Conservation (phyloP, 1,140 invertebrate genomes). For the Mycetomoellerius zeteki region DNA sequence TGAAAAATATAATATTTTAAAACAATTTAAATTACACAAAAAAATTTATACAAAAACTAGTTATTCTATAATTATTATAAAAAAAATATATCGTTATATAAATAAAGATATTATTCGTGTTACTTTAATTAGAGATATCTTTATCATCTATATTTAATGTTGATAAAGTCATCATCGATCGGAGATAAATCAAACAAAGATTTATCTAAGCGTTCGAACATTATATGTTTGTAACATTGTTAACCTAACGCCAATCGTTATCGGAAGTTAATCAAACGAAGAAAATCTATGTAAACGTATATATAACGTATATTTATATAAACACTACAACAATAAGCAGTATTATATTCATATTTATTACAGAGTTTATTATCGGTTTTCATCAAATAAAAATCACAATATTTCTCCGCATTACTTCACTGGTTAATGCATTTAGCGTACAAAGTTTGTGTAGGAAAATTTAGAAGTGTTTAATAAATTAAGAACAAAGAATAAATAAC, state of each 20-base stretch:
- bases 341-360: constrained; percentile 18
- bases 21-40: not conserved
- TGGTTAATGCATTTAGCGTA: not conserved
- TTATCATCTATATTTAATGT: not conserved
- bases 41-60: not conserved
- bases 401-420: not conserved
- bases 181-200: not conserved
- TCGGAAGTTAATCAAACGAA: not conserved
- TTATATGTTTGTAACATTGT: not conserved
- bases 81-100: not conserved
- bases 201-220: not conserved
- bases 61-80: not conserved
- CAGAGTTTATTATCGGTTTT: not conserved
- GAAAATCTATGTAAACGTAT: not conserved
- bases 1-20: not conserved
- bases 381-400: not conserved
- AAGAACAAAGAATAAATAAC: not conserved
- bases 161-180: not conserved
- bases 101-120: not conserved
- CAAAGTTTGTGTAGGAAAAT: not conserved
- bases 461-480: not conserved
- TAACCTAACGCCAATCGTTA: not conserved
- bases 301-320: not conserved
- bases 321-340: not conserved
- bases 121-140: not conserved